Percentiles rank a stretch among this genome's conserved stretches.
These are phyloP conservation scores for Syngnathus typhle DNA, from an alignment of 2,113 vertebrate genomes.

Conservation along the genomic window DNA sequence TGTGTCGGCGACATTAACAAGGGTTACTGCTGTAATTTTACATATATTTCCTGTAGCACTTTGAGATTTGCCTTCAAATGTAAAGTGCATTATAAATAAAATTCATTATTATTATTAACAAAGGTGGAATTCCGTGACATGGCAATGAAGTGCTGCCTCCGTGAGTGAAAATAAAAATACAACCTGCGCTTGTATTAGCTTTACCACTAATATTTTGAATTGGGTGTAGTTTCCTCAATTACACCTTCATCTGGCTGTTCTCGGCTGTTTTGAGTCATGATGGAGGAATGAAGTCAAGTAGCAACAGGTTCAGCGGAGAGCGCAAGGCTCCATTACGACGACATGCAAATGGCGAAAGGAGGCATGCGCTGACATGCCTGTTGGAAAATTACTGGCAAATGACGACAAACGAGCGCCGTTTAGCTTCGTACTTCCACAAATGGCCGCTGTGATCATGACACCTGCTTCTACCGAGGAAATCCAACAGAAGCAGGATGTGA, in stretches of 20 bases:
- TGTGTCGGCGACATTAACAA: too few species aligned
- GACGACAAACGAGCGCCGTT: neutral
- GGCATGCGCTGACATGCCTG: conserved; percentile 8
- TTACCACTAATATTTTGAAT: neutral
- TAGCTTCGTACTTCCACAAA: too few species aligned
- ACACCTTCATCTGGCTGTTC: neutral
- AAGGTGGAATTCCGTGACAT: too few species aligned
- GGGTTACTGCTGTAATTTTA: too few species aligned
- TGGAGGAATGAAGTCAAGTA: conserved; percentile 32
- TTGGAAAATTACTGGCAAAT: conserved; percentile 27
- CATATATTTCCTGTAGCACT: too few species aligned
- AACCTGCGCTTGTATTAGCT: neutral
- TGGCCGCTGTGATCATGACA: too few species aligned
- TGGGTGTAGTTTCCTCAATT: neutral
- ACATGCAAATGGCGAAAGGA: neutral
- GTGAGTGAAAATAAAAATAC: neutral
- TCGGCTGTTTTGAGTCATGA: neutral
- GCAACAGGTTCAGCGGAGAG: neutral
- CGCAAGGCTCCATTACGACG: neutral
- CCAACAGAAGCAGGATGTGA: neutral
- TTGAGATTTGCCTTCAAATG: too few species aligned
- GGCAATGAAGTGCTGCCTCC: neutral
- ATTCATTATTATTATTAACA: too few species aligned
- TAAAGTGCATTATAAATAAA: too few species aligned
- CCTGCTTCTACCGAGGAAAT: neutral